Evolutionary conservation across 92 coral and sea anemone genomes (phyloP), one percentile per base, ranked within the genome.

Genomic region (Phenganax subtilis): DNA sequence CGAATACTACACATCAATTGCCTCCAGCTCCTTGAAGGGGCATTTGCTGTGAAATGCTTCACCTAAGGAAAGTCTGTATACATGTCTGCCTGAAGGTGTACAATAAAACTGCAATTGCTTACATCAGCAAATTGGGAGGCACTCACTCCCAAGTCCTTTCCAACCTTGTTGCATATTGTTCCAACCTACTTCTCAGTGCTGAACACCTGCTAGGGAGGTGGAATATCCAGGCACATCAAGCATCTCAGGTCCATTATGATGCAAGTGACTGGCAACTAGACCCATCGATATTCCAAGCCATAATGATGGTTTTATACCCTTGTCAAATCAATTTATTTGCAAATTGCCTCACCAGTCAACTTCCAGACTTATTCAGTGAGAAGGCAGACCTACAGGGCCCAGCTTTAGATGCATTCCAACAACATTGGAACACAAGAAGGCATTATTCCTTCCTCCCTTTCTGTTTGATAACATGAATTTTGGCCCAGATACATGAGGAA

Each of bases 151-250:
- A 86, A 14, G 65, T 88, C 27, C 84, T 85, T 37, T 82, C 85
- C 64, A 84, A 85, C 61, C 82, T 79, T 25, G 85, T 84, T 47
- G 55, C 70, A 79, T 88, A 85, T 75, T 58, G 82, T 25, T 88
- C 86, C 91, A 31, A 10, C 20, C 64, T 25, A 83, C 88, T 37
- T 83, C 84, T 85, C 15, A 53, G 89, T 29, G 89, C 91, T 62
- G 75, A n/a, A 15, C 89, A 86, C 69, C 86, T 88, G 10, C 90
- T 89, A 47, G 89, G 87, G 8, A 83, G 79, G 57, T 55, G 64
- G 55, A 90, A 88, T 81, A 64, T 65, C 3, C 9, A 73, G 63
- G 91, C 91, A 53, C 90, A 88, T 72, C 75, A 77, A 31, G 85
- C 64, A 60, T 84, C 84, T n/a, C 68, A 91, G 68, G 54, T 57